Base-by-base conservation (phyloP, 2,888 invertebrate genomes). In the Xestia sexstrigata region DNA sequence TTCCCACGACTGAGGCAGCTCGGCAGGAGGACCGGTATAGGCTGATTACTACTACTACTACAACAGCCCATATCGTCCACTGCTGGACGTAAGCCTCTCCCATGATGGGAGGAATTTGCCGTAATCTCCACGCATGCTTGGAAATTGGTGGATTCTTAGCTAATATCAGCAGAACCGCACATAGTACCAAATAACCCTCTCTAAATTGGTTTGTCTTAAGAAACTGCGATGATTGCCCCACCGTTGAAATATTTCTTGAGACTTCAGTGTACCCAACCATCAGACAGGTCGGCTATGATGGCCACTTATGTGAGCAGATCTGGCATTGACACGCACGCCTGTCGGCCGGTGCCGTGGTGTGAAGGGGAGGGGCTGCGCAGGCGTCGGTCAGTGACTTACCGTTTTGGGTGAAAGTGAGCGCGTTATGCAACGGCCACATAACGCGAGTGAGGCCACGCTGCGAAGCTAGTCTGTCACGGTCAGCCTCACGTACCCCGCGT, bases 361-460 rank as follows among this genome's bases (percentile, higher is more conserved):
- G 72, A 3, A 30, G 35, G 8, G 30, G 45, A 30, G 52, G 26
- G 52, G 52, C 70, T 39, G 67, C 39, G 74, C 71, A 39, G 26
- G 67, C 78, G 26, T 78, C 90, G 91, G 92, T 91, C 92, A 92
- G 92, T 92, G 92, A 91, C 92, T 89, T 91, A 91, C 91, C 85
- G 91, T 86, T 88, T 88, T 85, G 85, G 89, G 92, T 87, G 92
- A 92, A 92, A 92, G 92, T 90, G 86, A 85, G 82, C 82, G 85
- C 74, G 83, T 91, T 91, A 89, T 86, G 87, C 82, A 90, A 91
- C 82, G 39, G 52, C 81, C 71, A 80, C 79, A 87, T 89, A 86
- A 87, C 63, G 63, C 68, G 60, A 58, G 74, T 62, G 69, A 70
- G 68, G 70, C 69, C 45, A 45, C 77, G 66, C 62, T 39, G 26